Conservation (phyloP, 1,140 invertebrate genomes). For the Caenorhabditis inopinata region DNA sequence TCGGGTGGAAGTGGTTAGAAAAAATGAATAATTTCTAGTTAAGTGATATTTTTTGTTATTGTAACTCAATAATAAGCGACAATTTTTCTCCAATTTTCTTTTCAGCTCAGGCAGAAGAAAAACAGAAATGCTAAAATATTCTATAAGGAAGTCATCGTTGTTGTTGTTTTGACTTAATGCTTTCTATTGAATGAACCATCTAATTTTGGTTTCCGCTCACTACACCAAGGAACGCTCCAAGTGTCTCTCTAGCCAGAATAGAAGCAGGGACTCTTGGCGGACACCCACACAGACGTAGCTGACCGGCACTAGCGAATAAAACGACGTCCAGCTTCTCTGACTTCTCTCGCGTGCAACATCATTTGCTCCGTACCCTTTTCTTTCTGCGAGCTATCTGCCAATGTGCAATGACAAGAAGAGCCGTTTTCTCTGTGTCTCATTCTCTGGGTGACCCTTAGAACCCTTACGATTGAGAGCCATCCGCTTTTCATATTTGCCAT, state of each 20-base stretch:
- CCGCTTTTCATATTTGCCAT: constrained; percentile 21
- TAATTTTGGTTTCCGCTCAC: neutral
- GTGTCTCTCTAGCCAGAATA: neutral
- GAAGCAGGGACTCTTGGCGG: neutral
- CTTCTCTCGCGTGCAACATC: neutral
- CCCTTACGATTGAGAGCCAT: neutral
- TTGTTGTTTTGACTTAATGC: constrained; percentile 9
- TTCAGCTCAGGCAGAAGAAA: neutral
- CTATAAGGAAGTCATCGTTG: neutral
- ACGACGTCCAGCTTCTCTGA: neutral
- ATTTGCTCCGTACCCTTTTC: neutral
- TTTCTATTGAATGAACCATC: too few relatives aligned
- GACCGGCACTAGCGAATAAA: neutral
- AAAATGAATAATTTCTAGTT: neutral
- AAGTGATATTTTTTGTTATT: neutral
- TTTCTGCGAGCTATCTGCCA: constrained; percentile 14
- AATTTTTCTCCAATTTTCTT: neutral
- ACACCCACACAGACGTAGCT: neutral
- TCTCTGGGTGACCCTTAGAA: neutral
- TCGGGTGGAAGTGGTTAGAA: too few relatives aligned
- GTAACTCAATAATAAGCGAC: neutral
- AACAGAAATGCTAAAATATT: neutral
- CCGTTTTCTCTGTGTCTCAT: neutral
- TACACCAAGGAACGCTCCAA: neutral
- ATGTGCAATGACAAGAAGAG: constrained; percentile 7